These are phyloP conservation scores for Tachysurus vachellii DNA, from an alignment of 2,113 vertebrate genomes.

Conservation along the genomic window DNA sequence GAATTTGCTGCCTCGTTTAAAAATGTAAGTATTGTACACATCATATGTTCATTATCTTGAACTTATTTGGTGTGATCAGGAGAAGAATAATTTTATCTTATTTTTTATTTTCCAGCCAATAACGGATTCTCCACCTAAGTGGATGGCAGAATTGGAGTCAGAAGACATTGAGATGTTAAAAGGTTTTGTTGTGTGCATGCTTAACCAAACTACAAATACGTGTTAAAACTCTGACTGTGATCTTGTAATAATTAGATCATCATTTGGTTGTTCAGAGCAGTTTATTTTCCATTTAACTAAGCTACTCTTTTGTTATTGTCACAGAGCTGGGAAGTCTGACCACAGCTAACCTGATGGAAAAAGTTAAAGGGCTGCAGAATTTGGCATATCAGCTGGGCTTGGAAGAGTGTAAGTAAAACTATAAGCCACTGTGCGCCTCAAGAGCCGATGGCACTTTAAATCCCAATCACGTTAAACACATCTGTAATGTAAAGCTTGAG, in stretches of 20 bases:
- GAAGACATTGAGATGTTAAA: slow-evolving; percentile 98
- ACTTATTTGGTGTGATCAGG: not conserved
- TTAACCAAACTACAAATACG: not conserved
- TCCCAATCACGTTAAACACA: too few relatives aligned
- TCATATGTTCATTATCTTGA: not conserved
- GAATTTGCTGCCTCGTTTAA: slow-evolving; percentile 98
- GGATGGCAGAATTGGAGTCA: slow-evolving; percentile 97
- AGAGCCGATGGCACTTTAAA: not conserved
- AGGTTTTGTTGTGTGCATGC: slow-evolving; percentile 69
- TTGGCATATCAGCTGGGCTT: slow-evolving; percentile 94
- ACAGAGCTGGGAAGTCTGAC: slow-evolving; percentile 94
- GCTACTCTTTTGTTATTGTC: not conserved
- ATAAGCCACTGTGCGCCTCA: not conserved
- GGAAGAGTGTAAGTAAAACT: slow-evolving; percentile 92
- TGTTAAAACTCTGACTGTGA: not conserved
- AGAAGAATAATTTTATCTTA: not conserved
- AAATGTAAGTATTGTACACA: slow-evolving; percentile 81
- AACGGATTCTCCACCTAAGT: slow-evolving; percentile 92
- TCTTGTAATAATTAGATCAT: not conserved
- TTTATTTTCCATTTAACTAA: not conserved
- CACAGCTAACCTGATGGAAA: slow-evolving; percentile 98
- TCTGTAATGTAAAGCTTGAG: not conserved
- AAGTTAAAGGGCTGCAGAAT: slow-evolving; percentile 96
- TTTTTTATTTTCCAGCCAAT: slow-evolving; percentile 78
- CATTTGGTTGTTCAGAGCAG: not conserved